Conservation (phyloP, 2,888 invertebrate genomes). For the Acronicta alni region DNA sequence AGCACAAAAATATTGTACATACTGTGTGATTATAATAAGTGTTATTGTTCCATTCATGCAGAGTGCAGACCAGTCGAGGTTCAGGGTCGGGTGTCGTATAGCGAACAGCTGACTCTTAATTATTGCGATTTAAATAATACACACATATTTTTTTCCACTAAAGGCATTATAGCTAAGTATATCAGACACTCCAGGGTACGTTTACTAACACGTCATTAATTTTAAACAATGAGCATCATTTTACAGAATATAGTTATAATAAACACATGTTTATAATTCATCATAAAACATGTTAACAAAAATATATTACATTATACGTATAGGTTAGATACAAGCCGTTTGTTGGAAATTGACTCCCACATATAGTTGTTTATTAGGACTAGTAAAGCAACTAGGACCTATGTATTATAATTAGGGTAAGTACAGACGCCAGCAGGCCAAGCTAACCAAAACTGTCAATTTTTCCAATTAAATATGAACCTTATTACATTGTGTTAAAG, state of each 20-base stretch:
- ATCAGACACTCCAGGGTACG: slow-evolving; percentile 13
- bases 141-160: slow-evolving; percentile 17
- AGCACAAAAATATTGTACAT: slow-evolving; percentile 50
- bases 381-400: neutral
- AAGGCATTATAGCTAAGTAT: slow-evolving; percentile 9
- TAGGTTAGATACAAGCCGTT: too few species aligned
- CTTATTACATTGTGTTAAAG: too few species aligned
- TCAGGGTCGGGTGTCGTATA: slow-evolving; percentile 74
- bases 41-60: slow-evolving; percentile 77
- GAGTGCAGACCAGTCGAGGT: slow-evolving; percentile 66
- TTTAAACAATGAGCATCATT: slow-evolving; percentile 49
- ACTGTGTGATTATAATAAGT: slow-evolving; percentile 68
- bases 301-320: neutral
- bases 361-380: neutral
- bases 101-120: slow-evolving; percentile 73
- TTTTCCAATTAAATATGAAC: too few species aligned
- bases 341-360: neutral
- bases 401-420: too few species aligned
- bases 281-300: neutral
- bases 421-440: too few species aligned
- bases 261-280: slow-evolving; percentile 25
- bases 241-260: slow-evolving; percentile 35
- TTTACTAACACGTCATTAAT: slow-evolving; percentile 39
- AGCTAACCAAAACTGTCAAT: too few species aligned
- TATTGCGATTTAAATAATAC: slow-evolving; percentile 43